Conservation (phyloP, 2,888 invertebrate genomes). For the Dastarcus helophoroides region DNA sequence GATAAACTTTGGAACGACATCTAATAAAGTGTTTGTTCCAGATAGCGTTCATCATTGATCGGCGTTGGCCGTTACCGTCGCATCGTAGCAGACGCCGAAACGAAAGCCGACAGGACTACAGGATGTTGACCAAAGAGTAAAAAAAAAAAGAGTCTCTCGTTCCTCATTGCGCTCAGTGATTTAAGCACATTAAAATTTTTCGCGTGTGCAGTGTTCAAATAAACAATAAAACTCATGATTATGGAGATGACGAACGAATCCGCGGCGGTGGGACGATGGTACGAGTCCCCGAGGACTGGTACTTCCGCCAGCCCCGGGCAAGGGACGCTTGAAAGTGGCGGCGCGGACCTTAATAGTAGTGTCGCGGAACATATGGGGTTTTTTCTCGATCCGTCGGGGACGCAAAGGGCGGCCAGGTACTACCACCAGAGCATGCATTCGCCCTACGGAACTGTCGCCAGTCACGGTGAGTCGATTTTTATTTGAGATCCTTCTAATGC, state of each 20-base stretch:
- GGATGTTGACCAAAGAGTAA: neutral
- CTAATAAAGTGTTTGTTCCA: slow-evolving; percentile 16
- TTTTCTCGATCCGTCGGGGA: slow-evolving; percentile 37
- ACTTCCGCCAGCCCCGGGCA: slow-evolving; percentile 34
- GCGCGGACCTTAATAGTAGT: slow-evolving; percentile 34
- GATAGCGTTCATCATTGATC: slow-evolving; percentile 14
- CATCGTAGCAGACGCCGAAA: slow-evolving; percentile 13
- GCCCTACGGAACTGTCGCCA: slow-evolving; percentile 36
- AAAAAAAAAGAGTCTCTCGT: no score
- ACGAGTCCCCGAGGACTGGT: slow-evolving; percentile 37
- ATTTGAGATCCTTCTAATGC: no score
- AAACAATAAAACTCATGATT: slow-evolving; percentile 26
- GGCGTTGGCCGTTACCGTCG: slow-evolving; percentile 16
- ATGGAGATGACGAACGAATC: slow-evolving; percentile 40
- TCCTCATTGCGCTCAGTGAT: no score
- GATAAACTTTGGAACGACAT: slow-evolving; percentile 8
- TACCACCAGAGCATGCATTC: slow-evolving; percentile 41
- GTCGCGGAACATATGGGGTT: slow-evolving; percentile 40
- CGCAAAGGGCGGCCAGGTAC: slow-evolving; percentile 36
- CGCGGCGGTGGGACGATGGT: slow-evolving; percentile 38
- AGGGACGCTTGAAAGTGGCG: slow-evolving; percentile 26
- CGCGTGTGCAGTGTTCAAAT: slow-evolving; percentile 25
- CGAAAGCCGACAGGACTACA: slow-evolving; percentile 5
- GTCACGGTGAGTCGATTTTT: slow-evolving; percentile 36
- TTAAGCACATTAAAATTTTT: slow-evolving; percentile 14